Percentiles rank a stretch among this genome's conserved stretches.
These are phyloP conservation scores for Daktulosphaira vitifoliae DNA, from an alignment of 1,140 invertebrate species.

Conservation along the genomic window DNA sequence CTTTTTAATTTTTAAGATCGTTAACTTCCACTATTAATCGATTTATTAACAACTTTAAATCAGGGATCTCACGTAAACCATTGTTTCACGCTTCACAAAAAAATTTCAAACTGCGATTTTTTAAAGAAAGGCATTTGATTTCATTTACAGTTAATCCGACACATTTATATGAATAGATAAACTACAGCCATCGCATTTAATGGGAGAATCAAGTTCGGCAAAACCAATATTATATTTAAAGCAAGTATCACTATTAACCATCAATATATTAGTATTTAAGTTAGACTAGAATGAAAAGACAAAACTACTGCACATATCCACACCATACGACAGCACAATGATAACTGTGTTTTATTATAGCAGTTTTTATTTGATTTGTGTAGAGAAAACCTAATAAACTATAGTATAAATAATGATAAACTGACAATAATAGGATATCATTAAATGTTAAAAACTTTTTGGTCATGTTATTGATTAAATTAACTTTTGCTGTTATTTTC, in stretches of 20 bases:
- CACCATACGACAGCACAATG: too few species aligned
- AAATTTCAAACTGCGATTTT: background rate
- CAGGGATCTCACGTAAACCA: background rate
- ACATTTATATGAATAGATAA: background rate
- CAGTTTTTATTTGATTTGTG: too few species aligned
- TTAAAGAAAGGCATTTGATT: background rate
- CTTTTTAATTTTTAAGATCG: background rate
- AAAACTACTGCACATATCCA: too few species aligned
- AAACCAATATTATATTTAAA: background rate
- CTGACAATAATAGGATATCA: too few species aligned
- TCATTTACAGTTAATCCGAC: background rate
- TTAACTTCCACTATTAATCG: background rate
- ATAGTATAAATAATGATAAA: too few species aligned
- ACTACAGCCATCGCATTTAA: slow-evolving; percentile 2
- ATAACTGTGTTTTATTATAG: too few species aligned
- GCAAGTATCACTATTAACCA: background rate
- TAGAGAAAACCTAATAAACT: too few species aligned
- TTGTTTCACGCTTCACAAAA: background rate
- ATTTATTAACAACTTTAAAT: background rate
- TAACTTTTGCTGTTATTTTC: too few species aligned
- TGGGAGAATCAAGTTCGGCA: background rate
- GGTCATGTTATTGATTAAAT: too few species aligned
- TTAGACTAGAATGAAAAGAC: too few species aligned
- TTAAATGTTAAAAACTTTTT: too few species aligned
- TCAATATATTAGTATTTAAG: too few species aligned